Conservation (phyloP, 1,140 invertebrate genomes). For the Aphidius gifuensis region DNA sequence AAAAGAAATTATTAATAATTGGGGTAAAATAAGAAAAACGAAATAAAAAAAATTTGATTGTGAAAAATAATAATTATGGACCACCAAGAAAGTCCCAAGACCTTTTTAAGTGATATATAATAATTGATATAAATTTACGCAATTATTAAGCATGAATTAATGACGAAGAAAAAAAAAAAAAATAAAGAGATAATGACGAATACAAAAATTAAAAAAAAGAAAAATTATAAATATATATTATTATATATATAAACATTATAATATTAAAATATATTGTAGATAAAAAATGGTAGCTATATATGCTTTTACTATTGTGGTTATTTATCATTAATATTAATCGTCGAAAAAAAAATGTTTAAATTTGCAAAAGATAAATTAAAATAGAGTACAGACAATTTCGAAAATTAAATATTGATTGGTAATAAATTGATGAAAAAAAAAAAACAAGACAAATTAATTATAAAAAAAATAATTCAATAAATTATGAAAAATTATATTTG, state of each 20-base stretch:
- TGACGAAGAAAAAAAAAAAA: neutral
- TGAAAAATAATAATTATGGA: neutral
- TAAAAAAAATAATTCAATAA: neutral
- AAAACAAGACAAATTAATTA: conserved; percentile 9
- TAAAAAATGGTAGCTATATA: conserved; percentile 54
- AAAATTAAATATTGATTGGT: neutral
- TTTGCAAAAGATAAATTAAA: no score
- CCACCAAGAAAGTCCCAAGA: neutral
- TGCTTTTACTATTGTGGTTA: conserved; percentile 54
- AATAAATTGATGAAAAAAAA: neutral
- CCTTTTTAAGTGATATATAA: neutral
- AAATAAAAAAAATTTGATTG: no score
- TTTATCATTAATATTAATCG: conserved; percentile 43
- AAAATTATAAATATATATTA: conserved; percentile 17
- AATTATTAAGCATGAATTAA: neutral
- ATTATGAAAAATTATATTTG: neutral
- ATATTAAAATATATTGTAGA: conserved; percentile 54
- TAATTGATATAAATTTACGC: neutral
- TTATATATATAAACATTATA: conserved; percentile 24
- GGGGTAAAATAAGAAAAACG: no score
- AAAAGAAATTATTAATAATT: no score
- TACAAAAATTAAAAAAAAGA: neutral
- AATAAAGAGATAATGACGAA: conserved; percentile 27
- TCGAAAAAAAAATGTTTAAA: neutral
- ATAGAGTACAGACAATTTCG: no score